Conservation (phyloP, 2,797 vertebrate species). For the Aplochiton taeniatus region DNA sequence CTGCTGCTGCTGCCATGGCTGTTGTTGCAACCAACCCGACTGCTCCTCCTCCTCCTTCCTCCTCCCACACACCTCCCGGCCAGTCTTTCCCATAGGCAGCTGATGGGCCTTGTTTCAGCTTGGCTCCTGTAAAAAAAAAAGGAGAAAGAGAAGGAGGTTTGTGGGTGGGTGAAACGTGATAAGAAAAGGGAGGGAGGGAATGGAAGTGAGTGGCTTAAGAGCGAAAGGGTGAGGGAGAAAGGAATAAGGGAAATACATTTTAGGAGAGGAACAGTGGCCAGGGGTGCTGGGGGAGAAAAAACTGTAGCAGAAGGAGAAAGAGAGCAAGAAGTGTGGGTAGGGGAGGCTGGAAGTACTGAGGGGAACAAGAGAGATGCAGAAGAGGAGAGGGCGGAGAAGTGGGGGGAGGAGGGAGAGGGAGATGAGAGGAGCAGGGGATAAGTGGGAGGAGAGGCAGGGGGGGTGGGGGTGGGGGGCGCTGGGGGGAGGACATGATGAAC, state of each 20-base stretch:
- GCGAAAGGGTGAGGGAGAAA: slow-evolving; percentile 27
- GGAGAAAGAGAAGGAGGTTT: slow-evolving; percentile 28
- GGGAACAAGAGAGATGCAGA: slow-evolving; percentile 1
- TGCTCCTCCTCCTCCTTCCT: slow-evolving; percentile 53
- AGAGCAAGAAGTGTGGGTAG: background rate
- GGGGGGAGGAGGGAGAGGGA: slow-evolving; percentile 22
- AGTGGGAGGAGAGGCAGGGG: slow-evolving; percentile 52
- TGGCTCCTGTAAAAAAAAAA: slow-evolving; percentile 70
- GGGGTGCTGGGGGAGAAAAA: slow-evolving; percentile 42
- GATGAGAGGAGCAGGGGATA: slow-evolving; percentile 8
- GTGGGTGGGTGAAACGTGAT: slow-evolving; percentile 22
- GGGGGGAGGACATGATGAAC: slow-evolving; percentile 25
- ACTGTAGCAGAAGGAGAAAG: slow-evolving; percentile 7
- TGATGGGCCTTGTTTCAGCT: slow-evolving; percentile 69
- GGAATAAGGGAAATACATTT: slow-evolving; percentile 23
- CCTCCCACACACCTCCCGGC: slow-evolving; percentile 74
- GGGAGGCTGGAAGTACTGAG: background rate
- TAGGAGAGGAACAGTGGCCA: slow-evolving; percentile 32
- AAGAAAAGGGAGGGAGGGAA: slow-evolving; percentile 22
- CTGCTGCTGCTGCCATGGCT: slow-evolving; percentile 45
- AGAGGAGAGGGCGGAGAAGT: slow-evolving; percentile 22
- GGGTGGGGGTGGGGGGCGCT: slow-evolving; percentile 40
- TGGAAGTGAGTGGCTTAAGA: slow-evolving; percentile 13
- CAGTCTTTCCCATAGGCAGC: slow-evolving; percentile 68
- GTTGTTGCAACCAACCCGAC: slow-evolving; percentile 56